A percentile compares a stretch with the other conserved stretches of the same genome.
Conservation (phyloP, 2,888 invertebrate genomes). For the Autographa pulchrina region DNA sequence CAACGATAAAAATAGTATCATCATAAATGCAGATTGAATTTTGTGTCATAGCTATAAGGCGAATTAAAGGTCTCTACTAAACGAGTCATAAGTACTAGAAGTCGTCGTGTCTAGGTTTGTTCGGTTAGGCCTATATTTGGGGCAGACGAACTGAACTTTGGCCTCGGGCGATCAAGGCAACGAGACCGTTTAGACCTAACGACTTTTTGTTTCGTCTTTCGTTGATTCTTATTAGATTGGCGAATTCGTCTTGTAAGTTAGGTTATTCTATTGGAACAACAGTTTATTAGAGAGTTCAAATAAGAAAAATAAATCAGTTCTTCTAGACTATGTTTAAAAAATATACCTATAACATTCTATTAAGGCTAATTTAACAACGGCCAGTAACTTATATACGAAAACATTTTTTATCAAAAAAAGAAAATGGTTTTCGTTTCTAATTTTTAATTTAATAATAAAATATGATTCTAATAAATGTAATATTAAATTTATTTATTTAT, state of each 20-base stretch:
- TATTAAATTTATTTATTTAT: too few relatives aligned
- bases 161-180: constrained; percentile 14
- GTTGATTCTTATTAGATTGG: background rate
- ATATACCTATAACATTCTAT: too few relatives aligned
- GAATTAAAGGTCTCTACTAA: background rate
- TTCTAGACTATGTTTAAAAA: too few relatives aligned
- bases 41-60: background rate
- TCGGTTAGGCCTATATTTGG: constrained; percentile 4
- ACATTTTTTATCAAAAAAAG: too few relatives aligned
- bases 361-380: too few relatives aligned
- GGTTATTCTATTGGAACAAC: background rate
- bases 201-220: constrained; percentile 3
- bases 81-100: background rate
- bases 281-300: too few relatives aligned
- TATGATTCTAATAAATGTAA: too few relatives aligned
- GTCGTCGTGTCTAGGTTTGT: background rate
- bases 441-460: too few relatives aligned
- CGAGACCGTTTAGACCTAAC: constrained; percentile 11
- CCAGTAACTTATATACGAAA: too few relatives aligned
- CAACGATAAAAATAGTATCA: background rate
- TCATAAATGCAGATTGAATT: constrained; percentile 5
- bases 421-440: too few relatives aligned
- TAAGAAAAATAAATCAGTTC: too few relatives aligned
- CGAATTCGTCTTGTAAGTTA: background rate
- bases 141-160: constrained; percentile 18